Conservation (phyloP, 2,888 invertebrate genomes). For the Allacma fusca region DNA sequence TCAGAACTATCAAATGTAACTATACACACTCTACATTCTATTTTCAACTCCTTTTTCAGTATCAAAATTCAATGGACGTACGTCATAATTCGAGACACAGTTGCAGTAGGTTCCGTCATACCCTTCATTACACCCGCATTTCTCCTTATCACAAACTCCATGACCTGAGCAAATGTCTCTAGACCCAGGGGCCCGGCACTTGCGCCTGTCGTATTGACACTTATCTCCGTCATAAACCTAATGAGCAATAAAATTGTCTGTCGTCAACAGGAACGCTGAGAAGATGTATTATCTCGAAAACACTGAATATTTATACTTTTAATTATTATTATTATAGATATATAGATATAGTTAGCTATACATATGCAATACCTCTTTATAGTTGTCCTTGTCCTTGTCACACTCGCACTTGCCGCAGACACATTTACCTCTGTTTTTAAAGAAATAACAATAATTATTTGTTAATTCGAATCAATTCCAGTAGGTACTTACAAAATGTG, state of each 20-base stretch:
- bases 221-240: not conserved
- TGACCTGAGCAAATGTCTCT: slow-evolving; percentile 4
- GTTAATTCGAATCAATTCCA: no score
- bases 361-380: not conserved
- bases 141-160: not conserved
- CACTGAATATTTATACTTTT: no score
- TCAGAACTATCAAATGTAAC: not conserved
- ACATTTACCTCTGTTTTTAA: slow-evolving; percentile 22
- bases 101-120: slow-evolving; percentile 10
- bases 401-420: slow-evolving; percentile 22
- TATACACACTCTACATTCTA: not conserved
- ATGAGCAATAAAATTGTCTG: no score
- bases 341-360: not conserved
- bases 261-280: no score
- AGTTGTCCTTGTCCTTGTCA: not conserved
- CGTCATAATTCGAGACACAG: not conserved
- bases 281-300: no score
- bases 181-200: not conserved
- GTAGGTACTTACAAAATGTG: no score
- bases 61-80: not conserved
- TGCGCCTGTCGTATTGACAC: slow-evolving; percentile 21
- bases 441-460: not conserved
- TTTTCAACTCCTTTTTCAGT: not conserved
- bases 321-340: no score
- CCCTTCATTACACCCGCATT: not conserved